Base-by-base conservation (phyloP, 2,113 vertebrate species). In the Mormoops blainvillei region DNA sequence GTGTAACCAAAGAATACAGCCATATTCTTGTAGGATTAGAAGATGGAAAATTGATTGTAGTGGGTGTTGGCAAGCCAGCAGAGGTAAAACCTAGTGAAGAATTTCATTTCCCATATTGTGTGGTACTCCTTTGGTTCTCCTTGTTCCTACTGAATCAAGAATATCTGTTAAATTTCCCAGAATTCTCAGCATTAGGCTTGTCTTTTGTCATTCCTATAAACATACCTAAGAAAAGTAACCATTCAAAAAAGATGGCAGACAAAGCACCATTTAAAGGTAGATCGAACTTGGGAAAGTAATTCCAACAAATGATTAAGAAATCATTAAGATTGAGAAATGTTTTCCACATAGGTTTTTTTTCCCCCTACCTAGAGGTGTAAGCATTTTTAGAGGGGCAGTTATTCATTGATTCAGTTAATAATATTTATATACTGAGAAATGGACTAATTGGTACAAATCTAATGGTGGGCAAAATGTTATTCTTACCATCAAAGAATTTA, bases 1-100 rank as follows among this genome's bases (percentile, higher is more conserved):
- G 99, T 10, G 99, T 99, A 96, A 99, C 99, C 94, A 99, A 99
- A 98, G 99, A 99, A 96, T 98, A 98, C 96, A 99, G 99, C 97
- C 99, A 99, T 90, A 98, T 99, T 89, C 99, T 99, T 87, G 99
- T 99, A 95, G 99, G 99, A 74, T 99, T 99, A 87, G 98, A 99
- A 98, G 99, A 99, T 0, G 99, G 99, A 97, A 99, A 99, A 98
- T 98, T 99, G 98, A 99, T 99, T 98, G 98, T 99, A 95, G 98
- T 99, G 92, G 99, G 99, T 94, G 99, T 99, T 98, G 99, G 99
- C 91, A 99, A 99, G 96, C 99, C 99, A 61, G 98, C 99, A 73
- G 99, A 99, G 99, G 99, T 99, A 99, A 99, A 99, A 98, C 98
- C 98, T 97, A 99, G 98, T 99, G 98, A 98, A 98, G 98, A 99